phyloP scores from a whole-genome alignment of 1,140 invertebrate genomes.

The Amphibalanus amphitrite region DNA sequence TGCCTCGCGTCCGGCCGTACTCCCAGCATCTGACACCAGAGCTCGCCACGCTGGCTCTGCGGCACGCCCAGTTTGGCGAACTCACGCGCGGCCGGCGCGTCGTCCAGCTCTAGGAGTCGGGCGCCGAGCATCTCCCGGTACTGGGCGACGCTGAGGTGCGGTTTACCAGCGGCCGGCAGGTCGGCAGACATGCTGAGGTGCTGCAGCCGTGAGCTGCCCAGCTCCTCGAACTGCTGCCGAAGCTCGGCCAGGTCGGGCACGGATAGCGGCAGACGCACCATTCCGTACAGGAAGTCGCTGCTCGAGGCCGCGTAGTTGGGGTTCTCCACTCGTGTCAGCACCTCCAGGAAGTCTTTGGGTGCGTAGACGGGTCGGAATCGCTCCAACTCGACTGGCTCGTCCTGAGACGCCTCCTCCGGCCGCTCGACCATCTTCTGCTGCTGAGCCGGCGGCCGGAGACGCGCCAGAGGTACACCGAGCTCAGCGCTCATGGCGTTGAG shows the following conservation, averaged over 20 bases:
- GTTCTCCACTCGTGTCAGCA: constrained; percentile 62
- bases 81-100: constrained; percentile 36
- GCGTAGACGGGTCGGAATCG: constrained; percentile 85
- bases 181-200: no score
- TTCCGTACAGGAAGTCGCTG: constrained; percentile 7
- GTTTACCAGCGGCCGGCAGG: no score
- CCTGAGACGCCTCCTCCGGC: constrained; percentile 83
- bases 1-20: constrained; percentile 56
- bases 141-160: no score
- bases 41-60: constrained; percentile 46
- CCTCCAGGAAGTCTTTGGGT: constrained; percentile 88
- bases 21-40: constrained; percentile 69
- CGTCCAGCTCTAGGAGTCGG: constrained; percentile 21
- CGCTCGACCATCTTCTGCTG: constrained; percentile 66
- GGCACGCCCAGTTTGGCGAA: constrained; percentile 72
- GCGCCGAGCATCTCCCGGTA: no score
- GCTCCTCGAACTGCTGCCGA: no score
- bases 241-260: constrained; percentile 7
- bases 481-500: constrained; percentile 87
- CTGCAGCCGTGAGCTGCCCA: no score
- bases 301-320: constrained; percentile 38
- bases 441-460: constrained; percentile 52
- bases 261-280: constrained; percentile 9
- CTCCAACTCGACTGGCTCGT: constrained; percentile 71
- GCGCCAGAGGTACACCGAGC: constrained; percentile 57